Conservation (phyloP, 2,888 invertebrate species). For the Actias luna region DNA sequence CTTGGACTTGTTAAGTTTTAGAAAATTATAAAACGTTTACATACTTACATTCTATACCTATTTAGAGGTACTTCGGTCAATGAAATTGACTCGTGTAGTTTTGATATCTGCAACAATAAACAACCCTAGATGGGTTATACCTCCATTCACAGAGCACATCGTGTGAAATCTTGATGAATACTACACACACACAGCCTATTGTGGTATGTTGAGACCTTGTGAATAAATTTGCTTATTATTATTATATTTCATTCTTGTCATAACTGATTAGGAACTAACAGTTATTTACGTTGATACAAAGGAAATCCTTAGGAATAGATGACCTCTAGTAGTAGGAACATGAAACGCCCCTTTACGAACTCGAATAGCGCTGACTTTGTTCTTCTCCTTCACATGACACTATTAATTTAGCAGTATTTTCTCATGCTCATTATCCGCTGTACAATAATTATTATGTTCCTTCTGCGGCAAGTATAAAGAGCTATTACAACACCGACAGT, state of each 20-base stretch:
- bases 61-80: slow-evolving; percentile 23
- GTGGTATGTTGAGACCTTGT: slow-evolving; percentile 53
- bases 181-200: slow-evolving; percentile 44
- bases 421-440: slow-evolving; percentile 59
- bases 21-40: background rate
- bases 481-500: slow-evolving; percentile 29
- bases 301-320: slow-evolving; percentile 61
- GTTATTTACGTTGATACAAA: slow-evolving; percentile 68
- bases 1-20: background rate
- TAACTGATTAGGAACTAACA: slow-evolving; percentile 68
- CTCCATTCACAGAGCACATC: slow-evolving; percentile 32
- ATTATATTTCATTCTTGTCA: slow-evolving; percentile 59
- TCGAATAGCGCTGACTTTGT: slow-evolving; percentile 47
- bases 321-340: slow-evolving; percentile 63
- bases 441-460: slow-evolving; percentile 64
- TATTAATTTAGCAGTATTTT: slow-evolving; percentile 49
- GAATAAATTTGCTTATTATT: slow-evolving; percentile 64
- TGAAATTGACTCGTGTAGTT: slow-evolving; percentile 30
- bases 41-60: background rate
- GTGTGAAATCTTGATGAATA: slow-evolving; percentile 50
- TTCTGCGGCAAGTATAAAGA: slow-evolving; percentile 30
- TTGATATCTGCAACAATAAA: slow-evolving; percentile 36
- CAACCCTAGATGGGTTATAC: slow-evolving; percentile 34
- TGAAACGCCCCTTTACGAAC: slow-evolving; percentile 31
- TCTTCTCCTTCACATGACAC: slow-evolving; percentile 64